Percentiles rank a stretch among this genome's conserved stretches.
Evolutionary conservation across 2,113 vertebrate species (phyloP).

Genomic region (Azemiops feae): DNA sequence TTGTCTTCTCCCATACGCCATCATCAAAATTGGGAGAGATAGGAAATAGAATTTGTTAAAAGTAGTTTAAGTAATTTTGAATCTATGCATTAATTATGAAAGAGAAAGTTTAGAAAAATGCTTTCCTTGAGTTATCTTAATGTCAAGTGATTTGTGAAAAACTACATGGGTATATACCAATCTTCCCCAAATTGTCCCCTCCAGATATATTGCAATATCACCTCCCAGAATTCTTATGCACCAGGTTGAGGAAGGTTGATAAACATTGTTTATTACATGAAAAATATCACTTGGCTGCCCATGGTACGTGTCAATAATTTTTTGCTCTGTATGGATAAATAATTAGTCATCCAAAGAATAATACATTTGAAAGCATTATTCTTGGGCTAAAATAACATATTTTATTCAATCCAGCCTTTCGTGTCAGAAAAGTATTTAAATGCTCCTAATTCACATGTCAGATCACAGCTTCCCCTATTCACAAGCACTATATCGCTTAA

Average conservation of each 20-base stretch:
- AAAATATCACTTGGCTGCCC: background rate
- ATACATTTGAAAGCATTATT: background rate
- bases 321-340: background rate
- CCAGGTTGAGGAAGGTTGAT: background rate
- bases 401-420: background rate
- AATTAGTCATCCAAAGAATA: background rate
- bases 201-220: background rate
- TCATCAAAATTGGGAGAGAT: background rate
- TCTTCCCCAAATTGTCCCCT: background rate
- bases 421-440: background rate
- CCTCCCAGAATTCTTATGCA: background rate
- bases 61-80: background rate
- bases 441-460: background rate
- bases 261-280: background rate
- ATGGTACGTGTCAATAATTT: background rate
- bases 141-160: background rate
- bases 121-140: background rate
- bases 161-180: background rate
- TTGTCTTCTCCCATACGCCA: background rate
- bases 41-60: background rate
- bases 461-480: background rate
- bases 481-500: background rate
- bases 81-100: background rate
- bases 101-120: background rate
- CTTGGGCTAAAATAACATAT: background rate